Base-by-base conservation (phyloP, 2,113 vertebrate genomes). In the Pterocles gutturalis region DNA sequence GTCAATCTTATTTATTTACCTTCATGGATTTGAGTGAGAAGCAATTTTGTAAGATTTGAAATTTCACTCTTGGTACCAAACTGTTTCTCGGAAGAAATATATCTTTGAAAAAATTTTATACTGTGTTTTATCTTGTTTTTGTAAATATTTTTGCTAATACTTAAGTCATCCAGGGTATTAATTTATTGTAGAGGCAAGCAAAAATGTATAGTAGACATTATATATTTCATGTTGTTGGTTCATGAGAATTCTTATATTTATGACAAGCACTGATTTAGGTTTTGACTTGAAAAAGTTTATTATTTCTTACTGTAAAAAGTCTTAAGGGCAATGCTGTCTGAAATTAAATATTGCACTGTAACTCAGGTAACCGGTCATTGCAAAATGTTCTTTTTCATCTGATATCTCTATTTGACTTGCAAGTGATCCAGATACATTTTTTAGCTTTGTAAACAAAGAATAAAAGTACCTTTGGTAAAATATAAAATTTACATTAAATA, bases 301-400 rank as follows among this genome's bases (percentile, higher is more conserved):
- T 96, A 31, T 97, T 93, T 98, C 97, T 97, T 98, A 97, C 87
- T 97, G 77, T 97, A 95, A 96, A 93, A 95, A 72, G 80, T 97
- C 95, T 95, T 96, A 72, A 94, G 93, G 97, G 97, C 95, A 98
- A 96, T 98, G 98, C 95, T 97, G 61, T 97, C 85, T 96, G 86
- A 96, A 97, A 93, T 97, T 73, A 90, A 96, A 93, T 95, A 94
- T 89, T 98, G 96, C 87, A 96, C 97, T 97, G 96, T 97, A 97
- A 97, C 98, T 98, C 98, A 98, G 98, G 98, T 96, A 98, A 97
- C 93, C 8, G 2, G 75, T 97, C 71, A 18, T 38, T 93, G 96
- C 62, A 94, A 73, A 62, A 78, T 70, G 87, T 92, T 93, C 60
- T 91, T 97, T 97, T 91, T 85, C 96, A 65, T 95, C 64, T 79